A percentile compares a stretch with the other conserved stretches of the same genome.
Evolutionary conservation across 53 echinoderm and acorn worm species (phyloP).

Genomic region (Holothuria scabra): DNA sequence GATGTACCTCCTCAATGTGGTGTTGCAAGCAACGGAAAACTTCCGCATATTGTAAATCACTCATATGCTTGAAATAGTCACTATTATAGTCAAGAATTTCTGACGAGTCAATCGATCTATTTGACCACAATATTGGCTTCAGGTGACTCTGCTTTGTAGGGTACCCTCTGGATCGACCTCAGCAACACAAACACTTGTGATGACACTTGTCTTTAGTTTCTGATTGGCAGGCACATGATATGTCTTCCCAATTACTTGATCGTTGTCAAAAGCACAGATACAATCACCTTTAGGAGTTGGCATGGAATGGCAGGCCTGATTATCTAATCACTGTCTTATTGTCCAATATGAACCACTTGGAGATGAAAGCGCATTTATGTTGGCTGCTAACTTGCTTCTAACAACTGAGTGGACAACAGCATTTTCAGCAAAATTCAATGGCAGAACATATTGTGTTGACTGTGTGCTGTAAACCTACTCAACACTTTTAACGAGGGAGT

Average conservation of each 20-base stretch:
- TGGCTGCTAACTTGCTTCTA: neutral
- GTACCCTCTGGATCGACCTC: neutral
- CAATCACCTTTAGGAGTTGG: slow-evolving; percentile 11
- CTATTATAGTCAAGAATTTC: neutral
- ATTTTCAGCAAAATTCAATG: neutral
- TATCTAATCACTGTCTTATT: neutral
- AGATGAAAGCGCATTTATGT: neutral
- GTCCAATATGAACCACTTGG: slow-evolving; percentile 19
- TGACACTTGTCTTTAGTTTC: neutral
- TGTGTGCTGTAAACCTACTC: too few relatives aligned
- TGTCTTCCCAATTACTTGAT: slow-evolving; percentile 50
- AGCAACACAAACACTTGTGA: slow-evolving; percentile 50
- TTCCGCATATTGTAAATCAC: neutral
- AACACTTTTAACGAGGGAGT: neutral
- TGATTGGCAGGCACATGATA: slow-evolving; percentile 16
- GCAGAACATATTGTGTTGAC: too few relatives aligned
- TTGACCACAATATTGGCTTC: neutral
- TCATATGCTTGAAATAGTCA: neutral
- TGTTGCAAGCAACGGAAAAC: neutral
- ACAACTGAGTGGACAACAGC: neutral
- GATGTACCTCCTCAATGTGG: neutral
- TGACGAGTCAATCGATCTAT: neutral
- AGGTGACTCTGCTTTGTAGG: neutral
- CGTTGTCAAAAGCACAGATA: neutral
- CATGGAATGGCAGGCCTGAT: neutral